Evolutionary conservation across 2,797 vertebrate genomes (phyloP).

Genomic region (Ceyx erithaca): DNA sequence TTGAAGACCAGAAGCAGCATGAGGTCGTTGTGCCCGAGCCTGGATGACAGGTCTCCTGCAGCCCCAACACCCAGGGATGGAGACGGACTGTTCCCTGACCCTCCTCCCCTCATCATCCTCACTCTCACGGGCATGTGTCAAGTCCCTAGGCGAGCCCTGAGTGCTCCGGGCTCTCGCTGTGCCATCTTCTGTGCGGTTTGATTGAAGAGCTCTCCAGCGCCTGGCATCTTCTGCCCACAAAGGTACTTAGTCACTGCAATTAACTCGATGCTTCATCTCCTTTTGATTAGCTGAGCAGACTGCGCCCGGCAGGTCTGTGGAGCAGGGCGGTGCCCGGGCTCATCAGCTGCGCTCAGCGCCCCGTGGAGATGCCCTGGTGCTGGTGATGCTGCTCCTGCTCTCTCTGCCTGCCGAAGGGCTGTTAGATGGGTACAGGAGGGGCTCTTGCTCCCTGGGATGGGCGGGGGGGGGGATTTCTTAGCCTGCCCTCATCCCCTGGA

Average conservation of each 20-base stretch:
- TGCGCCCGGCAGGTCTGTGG: rapidly evolving
- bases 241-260: conserved; percentile 37
- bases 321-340: background rate
- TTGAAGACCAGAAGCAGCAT: background rate
- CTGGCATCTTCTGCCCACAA: background rate
- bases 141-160: background rate
- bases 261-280: background rate
- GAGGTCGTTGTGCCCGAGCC: rapidly evolving
- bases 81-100: rapidly evolving
- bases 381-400: background rate
- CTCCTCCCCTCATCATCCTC: background rate
- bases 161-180: background rate
- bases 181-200: background rate
- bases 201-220: conserved; percentile 63
- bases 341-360: background rate
- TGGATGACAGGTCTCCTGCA: background rate
- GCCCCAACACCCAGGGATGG: background rate
- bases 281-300: background rate
- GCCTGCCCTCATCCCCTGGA: background rate
- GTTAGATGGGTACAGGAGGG: background rate
- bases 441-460: background rate
- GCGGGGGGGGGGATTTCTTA: background rate
- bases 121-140: rapidly evolving
- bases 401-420: rapidly evolving
- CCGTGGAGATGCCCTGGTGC: rapidly evolving